These are phyloP conservation scores for Zaprionus capensis DNA, from an alignment of 1,140 invertebrate species.

Conservation along the genomic window DNA sequence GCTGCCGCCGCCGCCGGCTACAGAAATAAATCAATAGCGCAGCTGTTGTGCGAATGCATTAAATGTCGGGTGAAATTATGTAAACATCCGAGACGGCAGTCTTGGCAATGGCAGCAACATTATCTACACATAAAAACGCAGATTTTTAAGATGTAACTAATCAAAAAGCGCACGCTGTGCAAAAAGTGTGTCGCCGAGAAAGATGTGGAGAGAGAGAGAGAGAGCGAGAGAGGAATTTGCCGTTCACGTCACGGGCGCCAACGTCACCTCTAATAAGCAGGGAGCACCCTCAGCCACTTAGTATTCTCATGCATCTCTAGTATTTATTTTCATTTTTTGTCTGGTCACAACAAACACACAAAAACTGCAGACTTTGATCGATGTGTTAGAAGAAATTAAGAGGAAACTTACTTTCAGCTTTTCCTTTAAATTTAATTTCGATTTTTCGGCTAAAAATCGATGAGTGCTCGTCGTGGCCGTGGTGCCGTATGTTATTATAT, in stretches of 20 bases:
- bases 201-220: neutral
- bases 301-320: constrained; percentile 9
- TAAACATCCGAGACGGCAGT: constrained; percentile 35
- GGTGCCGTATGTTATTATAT: constrained; percentile 18
- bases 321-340: constrained; percentile 19
- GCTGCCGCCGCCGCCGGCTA: constrained; percentile 37
- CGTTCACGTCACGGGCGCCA: constrained; percentile 53
- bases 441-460: constrained; percentile 62
- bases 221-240: constrained; percentile 9
- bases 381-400: constrained; percentile 11
- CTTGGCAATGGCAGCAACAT: constrained; percentile 25
- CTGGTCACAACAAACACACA: constrained; percentile 11
- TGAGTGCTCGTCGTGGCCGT: constrained; percentile 36
- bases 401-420: constrained; percentile 54
- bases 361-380: neutral
- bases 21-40: constrained; percentile 51
- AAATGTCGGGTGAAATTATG: constrained; percentile 50
- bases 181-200: constrained; percentile 10
- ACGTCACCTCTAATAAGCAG: constrained; percentile 42
- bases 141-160: constrained; percentile 20
- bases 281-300: constrained; percentile 26
- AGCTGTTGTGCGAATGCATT: constrained; percentile 45
- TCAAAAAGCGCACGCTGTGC: constrained; percentile 16
- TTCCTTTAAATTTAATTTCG: constrained; percentile 35
- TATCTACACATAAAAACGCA: constrained; percentile 31